These are phyloP conservation scores for Acanthis flammea DNA, from an alignment of 2,797 vertebrate species.

Conservation along the genomic window DNA sequence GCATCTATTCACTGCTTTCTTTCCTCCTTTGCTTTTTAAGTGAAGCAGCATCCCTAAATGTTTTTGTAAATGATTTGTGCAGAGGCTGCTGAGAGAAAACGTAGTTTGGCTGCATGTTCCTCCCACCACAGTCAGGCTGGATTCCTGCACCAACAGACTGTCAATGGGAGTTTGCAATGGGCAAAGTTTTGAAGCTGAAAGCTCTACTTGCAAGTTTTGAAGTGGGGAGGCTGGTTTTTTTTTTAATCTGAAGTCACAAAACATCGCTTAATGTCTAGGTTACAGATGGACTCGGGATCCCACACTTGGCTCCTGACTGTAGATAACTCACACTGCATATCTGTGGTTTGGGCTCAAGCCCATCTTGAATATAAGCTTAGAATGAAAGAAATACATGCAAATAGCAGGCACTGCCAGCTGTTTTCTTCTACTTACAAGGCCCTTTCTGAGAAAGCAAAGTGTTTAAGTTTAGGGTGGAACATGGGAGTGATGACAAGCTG, in stretches of 20 bases:
- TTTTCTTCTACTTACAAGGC: constrained; percentile 43
- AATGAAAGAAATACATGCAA: constrained; percentile 50
- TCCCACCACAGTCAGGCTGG: constrained; percentile 16
- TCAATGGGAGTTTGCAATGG: constrained; percentile 25
- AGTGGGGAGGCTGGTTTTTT: constrained; percentile 38
- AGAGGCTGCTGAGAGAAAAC: constrained; percentile 1
- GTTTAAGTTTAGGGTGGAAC: not conserved
- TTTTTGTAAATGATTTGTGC: not conserved
- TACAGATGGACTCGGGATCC: constrained; percentile 59
- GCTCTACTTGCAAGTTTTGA: constrained; percentile 12
- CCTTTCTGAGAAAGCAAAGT: constrained; percentile 16
- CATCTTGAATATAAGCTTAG: constrained; percentile 53
- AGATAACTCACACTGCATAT: constrained; percentile 28
- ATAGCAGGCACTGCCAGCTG: constrained; percentile 55
- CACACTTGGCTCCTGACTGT: constrained; percentile 37
- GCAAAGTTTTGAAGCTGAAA: constrained; percentile 41
- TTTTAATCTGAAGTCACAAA: constrained; percentile 39
- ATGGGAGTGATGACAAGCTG: constrained; percentile 48
- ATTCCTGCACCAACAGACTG: constrained; percentile 43
- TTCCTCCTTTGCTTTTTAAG: not conserved
- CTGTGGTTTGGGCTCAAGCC: constrained; percentile 59
- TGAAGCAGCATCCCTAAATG: not conserved
- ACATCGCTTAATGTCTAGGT: not conserved
- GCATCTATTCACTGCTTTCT: not conserved
- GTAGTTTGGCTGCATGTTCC: not conserved